Base-by-base conservation (phyloP, 2,797 vertebrate species). In the Melanotaenia pygmaea region DNA sequence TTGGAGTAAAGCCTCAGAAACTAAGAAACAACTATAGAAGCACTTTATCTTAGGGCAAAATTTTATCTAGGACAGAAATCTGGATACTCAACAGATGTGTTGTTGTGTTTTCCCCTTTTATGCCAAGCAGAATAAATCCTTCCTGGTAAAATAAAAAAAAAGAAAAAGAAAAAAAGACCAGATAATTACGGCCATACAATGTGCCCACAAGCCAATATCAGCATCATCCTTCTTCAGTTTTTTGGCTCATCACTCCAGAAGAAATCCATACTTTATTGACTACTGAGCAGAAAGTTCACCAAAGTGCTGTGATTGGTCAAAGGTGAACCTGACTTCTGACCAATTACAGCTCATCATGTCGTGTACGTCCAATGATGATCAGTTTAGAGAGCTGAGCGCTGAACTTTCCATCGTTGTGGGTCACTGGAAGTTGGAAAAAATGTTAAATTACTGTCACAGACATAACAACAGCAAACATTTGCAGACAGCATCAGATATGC, bases 301-400 rank as follows among this genome's bases (percentile, higher is more conserved):
- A 24, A 14, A 76, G 51, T 53, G 69, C 70, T 75, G 78, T 1
- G 59, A 85, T 54, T 65, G 79, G 75, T 82, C 69, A 18, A 67
- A 62, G 73, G 62, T 4, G 1, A 53, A 67, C 76, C 63, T 12
- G 28, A 61, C 67, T 68, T 68, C 69, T 20, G 64, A 40, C 74
- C 69, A 43, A 60, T 97, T 93, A 99, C 88, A 99, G 95, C 89
- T 99, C 98, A 0, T 94, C 94, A 10, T 88, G 97, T 35, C 74
- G 59, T 0, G 93, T 94, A 79, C 88, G 94, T 76, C 96, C 97
- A 53, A 97, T 94, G 5, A 94, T 81, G 57, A 94, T 91, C 69
- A 99, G 87, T 72, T 98, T 99, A 77, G 96, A 97, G 24, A 99
- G 96, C 65, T 98, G 95, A 0, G 97, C 94, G 2, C 72, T 96